Conservation (phyloP, 2,797 vertebrate genomes). For the Steatocranus sp. region DNA sequence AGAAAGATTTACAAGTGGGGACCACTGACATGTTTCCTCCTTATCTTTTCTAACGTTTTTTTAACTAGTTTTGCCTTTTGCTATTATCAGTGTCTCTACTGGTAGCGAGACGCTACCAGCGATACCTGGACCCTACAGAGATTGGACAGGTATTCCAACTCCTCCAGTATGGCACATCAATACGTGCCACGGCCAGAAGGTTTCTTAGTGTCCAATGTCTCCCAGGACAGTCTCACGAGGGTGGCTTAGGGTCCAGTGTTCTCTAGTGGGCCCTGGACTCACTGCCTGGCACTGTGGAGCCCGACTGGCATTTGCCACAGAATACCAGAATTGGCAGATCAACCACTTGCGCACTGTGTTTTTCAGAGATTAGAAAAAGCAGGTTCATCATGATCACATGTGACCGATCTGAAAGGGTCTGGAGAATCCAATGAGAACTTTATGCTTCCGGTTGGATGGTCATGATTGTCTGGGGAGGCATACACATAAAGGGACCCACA, state of each 20-base stretch:
- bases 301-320: not conserved
- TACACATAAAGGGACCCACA: not conserved
- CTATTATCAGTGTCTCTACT: not conserved
- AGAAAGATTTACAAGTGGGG: rapidly evolving
- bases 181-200: not conserved
- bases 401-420: not conserved
- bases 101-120: not conserved
- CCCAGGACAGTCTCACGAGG: not conserved
- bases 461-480: not conserved
- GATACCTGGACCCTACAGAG: not conserved
- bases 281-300: not conserved
- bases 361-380: not conserved
- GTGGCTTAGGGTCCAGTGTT: not conserved
- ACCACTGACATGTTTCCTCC: not conserved
- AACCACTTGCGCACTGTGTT: not conserved
- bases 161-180: not conserved
- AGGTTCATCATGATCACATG: not conserved
- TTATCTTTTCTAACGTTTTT: not conserved
- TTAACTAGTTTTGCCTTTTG: not conserved
- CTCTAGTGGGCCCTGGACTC: not conserved
- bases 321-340: not conserved
- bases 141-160: not conserved
- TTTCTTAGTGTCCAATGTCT: not conserved
- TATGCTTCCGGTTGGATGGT: not conserved
- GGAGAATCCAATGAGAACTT: not conserved